Evolutionary conservation across 2,888 invertebrate species (phyloP).

Genomic region (Sisyra terminalis): DNA sequence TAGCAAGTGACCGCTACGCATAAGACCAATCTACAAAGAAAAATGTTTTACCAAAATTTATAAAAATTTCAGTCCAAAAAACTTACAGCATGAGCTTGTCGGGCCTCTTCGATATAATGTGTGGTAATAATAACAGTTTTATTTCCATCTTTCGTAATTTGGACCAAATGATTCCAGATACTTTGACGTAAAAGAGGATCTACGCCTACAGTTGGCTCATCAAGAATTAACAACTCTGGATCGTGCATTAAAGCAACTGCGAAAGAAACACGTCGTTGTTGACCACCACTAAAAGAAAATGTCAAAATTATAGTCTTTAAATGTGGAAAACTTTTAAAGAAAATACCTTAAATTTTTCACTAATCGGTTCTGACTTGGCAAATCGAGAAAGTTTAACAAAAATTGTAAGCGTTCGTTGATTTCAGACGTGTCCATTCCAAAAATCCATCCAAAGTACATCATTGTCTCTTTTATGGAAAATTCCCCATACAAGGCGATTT

Average conservation of each 20-base stretch:
- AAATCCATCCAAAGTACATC: slow-evolving; percentile 93
- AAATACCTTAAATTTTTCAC: slow-evolving; percentile 56
- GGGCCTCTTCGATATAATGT: slow-evolving; percentile 91
- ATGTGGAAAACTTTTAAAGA: slow-evolving; percentile 22
- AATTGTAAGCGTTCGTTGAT: slow-evolving; percentile 70
- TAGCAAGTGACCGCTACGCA: slow-evolving; percentile 79
- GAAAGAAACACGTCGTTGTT: slow-evolving; percentile 80
- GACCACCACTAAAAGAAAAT: slow-evolving; percentile 54
- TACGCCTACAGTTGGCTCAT: slow-evolving; percentile 87
- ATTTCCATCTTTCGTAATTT: slow-evolving; percentile 75
- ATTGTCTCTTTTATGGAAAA: slow-evolving; percentile 90
- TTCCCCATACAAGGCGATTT: slow-evolving; percentile 79
- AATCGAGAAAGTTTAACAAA: slow-evolving; percentile 74
- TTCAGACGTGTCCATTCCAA: slow-evolving; percentile 74
- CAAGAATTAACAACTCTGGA: slow-evolving; percentile 77
- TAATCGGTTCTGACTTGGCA: slow-evolving; percentile 70
- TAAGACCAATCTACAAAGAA: slow-evolving; percentile 66
- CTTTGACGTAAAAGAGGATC: slow-evolving; percentile 80
- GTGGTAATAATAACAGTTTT: slow-evolving; percentile 88
- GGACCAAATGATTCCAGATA: slow-evolving; percentile 87
- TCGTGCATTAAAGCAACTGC: slow-evolving; percentile 87
- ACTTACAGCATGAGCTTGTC: slow-evolving; percentile 75
- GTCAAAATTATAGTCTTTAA: slow-evolving; percentile 8
- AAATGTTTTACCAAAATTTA: slow-evolving; percentile 7
- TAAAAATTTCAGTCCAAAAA: slow-evolving; percentile 4